Evolutionary conservation across 1,140 invertebrate species (phyloP), one percentile per base, ranked within the genome.

Genomic region (Tigriopus japonicus): DNA sequence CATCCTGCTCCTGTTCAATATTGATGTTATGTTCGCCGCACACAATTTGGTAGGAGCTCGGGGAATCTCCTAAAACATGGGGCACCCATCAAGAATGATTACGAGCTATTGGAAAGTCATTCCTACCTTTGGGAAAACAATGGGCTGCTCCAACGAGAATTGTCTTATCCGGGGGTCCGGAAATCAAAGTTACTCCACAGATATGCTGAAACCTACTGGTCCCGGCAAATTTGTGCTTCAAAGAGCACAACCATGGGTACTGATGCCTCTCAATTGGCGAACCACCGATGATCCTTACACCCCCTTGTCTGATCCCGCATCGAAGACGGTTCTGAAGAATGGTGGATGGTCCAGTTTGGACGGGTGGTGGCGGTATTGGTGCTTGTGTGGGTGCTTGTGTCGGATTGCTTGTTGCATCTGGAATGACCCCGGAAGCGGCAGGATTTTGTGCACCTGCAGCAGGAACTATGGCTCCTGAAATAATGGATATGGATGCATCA

Each of bases 91-190:
- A 23, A 51, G 9, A 51, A n/a, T n/a, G n/a, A n/a, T n/a, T n/a
- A n/a, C n/a, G 21, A 19, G 45, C 21, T 51, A 51, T 5, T 35
- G 3, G 28, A 35, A 5, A 35, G 3, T 35, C 28, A 5, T 17
- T 12, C 2, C 5, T 58, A 58, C 55, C 40, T 58, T 58, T 58
- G 24, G 19, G 13, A 23, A 28, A 61, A 15, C 59, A 61, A 40
- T 61, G 59, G 52, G 59, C 59, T 23, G 59, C 59, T 35, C 59
- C 59, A 19, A 61, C 59, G 13, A 61, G 40, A 24, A 61, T 61
- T 2, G 59, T 61, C 15, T 61, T 40, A 10, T 58, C 24, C 12
- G 59, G 59, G n/a, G 45, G 59, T 35, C 45, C 52, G 12, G 49
- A 53, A 5, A 61, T 13, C 14, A 61, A 42, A 13, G 59, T 61